Percentiles rank a stretch among this genome's conserved stretches.
phyloP scores from a whole-genome alignment of 2,797 vertebrate genomes.

The Uromys caudimaculatus region DNA sequence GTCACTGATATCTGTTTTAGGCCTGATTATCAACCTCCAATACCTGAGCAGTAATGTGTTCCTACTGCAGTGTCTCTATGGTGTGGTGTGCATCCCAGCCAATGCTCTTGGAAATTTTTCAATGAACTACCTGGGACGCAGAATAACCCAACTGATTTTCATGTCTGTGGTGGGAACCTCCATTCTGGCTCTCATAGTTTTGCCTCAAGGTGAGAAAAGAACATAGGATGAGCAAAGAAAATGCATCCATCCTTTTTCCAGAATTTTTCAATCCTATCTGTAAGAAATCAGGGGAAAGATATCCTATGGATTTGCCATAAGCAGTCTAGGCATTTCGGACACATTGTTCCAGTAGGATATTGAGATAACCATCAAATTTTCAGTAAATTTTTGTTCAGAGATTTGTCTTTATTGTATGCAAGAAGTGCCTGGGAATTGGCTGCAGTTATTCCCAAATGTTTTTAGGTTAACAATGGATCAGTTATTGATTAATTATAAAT shows the following conservation, averaged over 20 bases:
- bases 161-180: neutral
- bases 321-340: neutral
- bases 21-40: conserved; percentile 54
- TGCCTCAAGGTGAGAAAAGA: conserved; percentile 65
- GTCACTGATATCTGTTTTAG: neutral
- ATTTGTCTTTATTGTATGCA: neutral
- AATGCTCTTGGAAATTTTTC: neutral
- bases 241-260: neutral
- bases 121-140: conserved; percentile 39
- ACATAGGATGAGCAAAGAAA: neutral
- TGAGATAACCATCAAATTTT: neutral
- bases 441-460: neutral
- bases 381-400: neutral
- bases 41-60: conserved; percentile 51
- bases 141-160: neutral
- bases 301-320: neutral
- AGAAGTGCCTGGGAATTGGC: neutral
- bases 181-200: neutral
- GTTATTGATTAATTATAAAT: neutral
- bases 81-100: neutral
- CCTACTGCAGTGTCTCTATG: conserved; percentile 54
- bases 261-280: neutral
- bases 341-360: neutral
- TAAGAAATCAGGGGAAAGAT: neutral
- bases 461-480: neutral